Base-by-base conservation (phyloP, 2,113 vertebrate genomes). In the Elanoides forficatus region DNA sequence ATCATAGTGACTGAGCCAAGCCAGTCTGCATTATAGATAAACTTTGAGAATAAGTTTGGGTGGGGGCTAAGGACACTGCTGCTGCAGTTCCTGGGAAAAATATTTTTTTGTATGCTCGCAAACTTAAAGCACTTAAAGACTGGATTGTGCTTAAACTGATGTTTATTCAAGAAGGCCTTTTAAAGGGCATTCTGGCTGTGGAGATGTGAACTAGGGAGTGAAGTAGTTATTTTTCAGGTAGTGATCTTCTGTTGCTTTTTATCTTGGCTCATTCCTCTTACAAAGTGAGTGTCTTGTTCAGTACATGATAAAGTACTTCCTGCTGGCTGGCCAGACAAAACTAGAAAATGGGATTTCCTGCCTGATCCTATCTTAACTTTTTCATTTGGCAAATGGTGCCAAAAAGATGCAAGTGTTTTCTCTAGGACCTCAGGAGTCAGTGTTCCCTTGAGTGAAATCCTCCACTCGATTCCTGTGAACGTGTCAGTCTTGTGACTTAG, bases 331-430 rank as follows among this genome's bases (percentile, higher is more conserved):
- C 62, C 73, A 89, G 56, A 29, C 66, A 68, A 71, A 84, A 50
- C 66, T 53, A 60, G 78, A 91, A 82, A 90, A 91, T 26, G 50
- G 27, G 36, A 70, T 93, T 96, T 97, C 74, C 87, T 97, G 45
- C 62, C 13, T 94, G 78, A 85, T 68, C 52, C 52, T 68, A 9
- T 68, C 70, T 91, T 81, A 56, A 83, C 25, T 74, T 85, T 85
- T 88, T 79, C 15, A 40, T 56, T 85, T 85, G 78, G 40, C 29
- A 58, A 40, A 70, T 34, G 58, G 6, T 88, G 47, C 29, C 81
- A 67, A 1, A 71, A 96, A 27, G 38, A 70, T 72, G 74, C 23
- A 48, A 10, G 11, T 93, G 22, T 87, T 87, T 88, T 82, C 62
- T 80, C 25, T 62, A 53, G 43, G 26, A 53, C 50, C 87, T 90